Evolutionary conservation across 2,113 vertebrate genomes (phyloP).

Genomic region (Apteryx mantelli): DNA sequence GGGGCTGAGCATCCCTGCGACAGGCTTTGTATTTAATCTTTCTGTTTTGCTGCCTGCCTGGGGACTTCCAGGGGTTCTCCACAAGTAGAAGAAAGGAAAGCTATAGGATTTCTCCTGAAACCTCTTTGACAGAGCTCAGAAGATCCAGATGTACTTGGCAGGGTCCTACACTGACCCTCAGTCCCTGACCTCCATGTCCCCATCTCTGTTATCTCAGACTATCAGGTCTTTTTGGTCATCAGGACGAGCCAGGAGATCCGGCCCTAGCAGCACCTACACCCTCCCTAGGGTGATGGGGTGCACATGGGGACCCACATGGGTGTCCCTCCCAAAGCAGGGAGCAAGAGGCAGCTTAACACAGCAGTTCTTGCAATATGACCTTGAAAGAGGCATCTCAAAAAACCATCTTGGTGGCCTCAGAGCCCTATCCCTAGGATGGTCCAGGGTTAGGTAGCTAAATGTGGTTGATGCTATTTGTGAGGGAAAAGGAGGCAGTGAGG

Average conservation of each 20-base stretch:
- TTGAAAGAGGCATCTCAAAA: fast-evolving
- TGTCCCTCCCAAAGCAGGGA: too few relatives aligned
- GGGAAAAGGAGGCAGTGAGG: not conserved
- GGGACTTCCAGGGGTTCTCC: not conserved
- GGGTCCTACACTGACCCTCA: too few relatives aligned
- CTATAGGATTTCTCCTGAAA: not conserved
- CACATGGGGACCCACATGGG: too few relatives aligned
- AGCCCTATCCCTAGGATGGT: not conserved
- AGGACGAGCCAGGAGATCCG: not conserved
- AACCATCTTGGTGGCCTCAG: not conserved
- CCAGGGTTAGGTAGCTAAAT: not conserved
- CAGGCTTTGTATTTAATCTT: not conserved
- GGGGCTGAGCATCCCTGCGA: not conserved
- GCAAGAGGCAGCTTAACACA: too few relatives aligned
- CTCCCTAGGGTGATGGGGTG: fast-evolving
- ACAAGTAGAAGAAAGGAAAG: too few relatives aligned
- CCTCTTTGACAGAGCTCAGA: too few relatives aligned
- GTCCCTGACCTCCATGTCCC: not conserved
- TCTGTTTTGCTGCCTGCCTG: not conserved
- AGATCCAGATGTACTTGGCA: not conserved
- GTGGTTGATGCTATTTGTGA: not conserved
- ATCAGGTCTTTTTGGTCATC: fast-evolving
- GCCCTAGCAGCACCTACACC: not conserved
- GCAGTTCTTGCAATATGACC: too few relatives aligned
- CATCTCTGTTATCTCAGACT: not conserved